These are phyloP conservation scores for Phengaris arion DNA, from an alignment of 2,888 invertebrate genomes.

Conservation along the genomic window DNA sequence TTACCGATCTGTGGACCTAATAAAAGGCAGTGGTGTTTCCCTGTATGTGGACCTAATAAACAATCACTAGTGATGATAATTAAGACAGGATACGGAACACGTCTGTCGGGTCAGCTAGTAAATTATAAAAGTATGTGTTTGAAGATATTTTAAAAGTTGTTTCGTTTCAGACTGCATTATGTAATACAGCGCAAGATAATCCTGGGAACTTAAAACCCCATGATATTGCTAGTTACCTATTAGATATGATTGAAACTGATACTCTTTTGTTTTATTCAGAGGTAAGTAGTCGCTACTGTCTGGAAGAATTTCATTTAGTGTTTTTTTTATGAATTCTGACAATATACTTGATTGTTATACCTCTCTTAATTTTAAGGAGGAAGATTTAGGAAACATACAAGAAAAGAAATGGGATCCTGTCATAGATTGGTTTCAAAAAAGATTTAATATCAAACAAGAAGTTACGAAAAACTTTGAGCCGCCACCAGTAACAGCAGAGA, in stretches of 20 bases:
- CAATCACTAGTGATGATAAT: no score
- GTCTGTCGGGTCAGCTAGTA: no score
- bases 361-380: constrained; percentile 69
- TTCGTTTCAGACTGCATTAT: constrained; percentile 86
- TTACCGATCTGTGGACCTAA: no score
- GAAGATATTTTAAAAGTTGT: constrained; percentile 18
- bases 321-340: not conserved
- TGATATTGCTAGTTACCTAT: constrained; percentile 87
- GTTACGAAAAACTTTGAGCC: constrained; percentile 85
- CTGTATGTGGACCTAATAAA: no score
- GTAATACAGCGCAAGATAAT: constrained; percentile 95
- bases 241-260: constrained; percentile 90
- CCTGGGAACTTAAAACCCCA: constrained; percentile 88
- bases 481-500: constrained; percentile 82
- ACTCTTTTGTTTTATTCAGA: constrained; percentile 88
- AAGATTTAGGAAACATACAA: constrained; percentile 87
- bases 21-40: no score
- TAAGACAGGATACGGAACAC: no score
- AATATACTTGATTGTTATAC: not conserved
- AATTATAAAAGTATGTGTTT: no score
- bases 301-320: not conserved
- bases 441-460: constrained; percentile 85
- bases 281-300: constrained; percentile 69
- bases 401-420: constrained; percentile 92
- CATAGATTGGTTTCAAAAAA: constrained; percentile 92